Conservation (phyloP, 2,888 invertebrate genomes). For the Cephus runcator region DNA sequence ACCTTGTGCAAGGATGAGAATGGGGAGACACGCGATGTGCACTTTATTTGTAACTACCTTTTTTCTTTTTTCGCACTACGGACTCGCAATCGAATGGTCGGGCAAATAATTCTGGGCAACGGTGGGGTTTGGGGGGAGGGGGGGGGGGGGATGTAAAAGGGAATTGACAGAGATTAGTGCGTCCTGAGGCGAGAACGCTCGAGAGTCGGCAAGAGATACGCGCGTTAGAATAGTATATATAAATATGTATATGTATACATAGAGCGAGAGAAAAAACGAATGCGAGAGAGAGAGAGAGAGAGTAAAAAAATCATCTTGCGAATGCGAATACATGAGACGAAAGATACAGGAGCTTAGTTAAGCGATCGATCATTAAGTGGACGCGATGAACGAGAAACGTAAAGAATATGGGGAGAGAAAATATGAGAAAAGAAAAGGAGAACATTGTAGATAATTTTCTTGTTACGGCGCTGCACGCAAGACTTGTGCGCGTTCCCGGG, state of each 20-base stretch:
- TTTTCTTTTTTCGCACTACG: constrained; percentile 5
- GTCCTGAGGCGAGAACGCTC: background rate
- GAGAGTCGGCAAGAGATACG: background rate
- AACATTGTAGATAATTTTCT: constrained; percentile 56
- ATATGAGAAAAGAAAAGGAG: constrained; percentile 15
- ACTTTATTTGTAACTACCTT: background rate
- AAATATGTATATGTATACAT: too few species aligned
- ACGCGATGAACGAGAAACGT: constrained; percentile 12
- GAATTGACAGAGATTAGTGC: background rate
- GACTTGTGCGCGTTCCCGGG: background rate
- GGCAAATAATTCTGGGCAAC: background rate
- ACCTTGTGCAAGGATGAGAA: constrained; percentile 51
- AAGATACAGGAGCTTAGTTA: too few species aligned
- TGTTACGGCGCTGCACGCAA: constrained; percentile 43
- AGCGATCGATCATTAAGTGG: background rate
- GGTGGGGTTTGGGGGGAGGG: background rate
- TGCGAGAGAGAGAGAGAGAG: too few species aligned
- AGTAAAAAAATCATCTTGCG: too few species aligned
- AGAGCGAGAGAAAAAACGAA: too few species aligned
- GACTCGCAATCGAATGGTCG: constrained; percentile 1
- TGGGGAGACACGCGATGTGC: background rate
- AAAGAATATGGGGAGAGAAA: constrained; percentile 14
- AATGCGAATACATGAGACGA: too few species aligned
- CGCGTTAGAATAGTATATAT: background rate
- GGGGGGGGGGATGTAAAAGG: background rate